These are phyloP conservation scores for Amniataba percoides DNA, from an alignment of 2,797 vertebrate genomes.

Conservation along the genomic window DNA sequence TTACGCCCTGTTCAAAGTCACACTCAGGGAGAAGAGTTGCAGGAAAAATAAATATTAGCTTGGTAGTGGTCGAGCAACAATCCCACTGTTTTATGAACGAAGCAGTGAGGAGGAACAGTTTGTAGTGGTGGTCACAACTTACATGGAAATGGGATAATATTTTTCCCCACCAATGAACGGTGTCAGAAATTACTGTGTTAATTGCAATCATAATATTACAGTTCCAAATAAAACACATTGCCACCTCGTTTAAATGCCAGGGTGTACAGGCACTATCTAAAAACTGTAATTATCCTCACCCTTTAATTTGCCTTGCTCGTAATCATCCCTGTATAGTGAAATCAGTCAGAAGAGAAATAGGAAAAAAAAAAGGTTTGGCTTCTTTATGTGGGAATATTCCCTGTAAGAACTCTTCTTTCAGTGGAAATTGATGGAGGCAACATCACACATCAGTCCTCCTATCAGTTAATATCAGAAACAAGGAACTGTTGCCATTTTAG, in stretches of 20 bases:
- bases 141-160: not conserved
- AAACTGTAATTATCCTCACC: slow-evolving; percentile 40
- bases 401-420: not conserved
- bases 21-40: not conserved
- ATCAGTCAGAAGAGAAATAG: not conserved
- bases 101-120: not conserved
- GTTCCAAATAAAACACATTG: slow-evolving; percentile 25
- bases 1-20: slow-evolving; percentile 6
- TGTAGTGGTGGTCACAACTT: not conserved
- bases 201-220: slow-evolving; percentile 19
- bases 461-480: not conserved
- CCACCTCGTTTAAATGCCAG: slow-evolving; percentile 23
- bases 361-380: not conserved
- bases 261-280: slow-evolving; percentile 15
- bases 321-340: slow-evolving; percentile 13
- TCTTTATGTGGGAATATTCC: not conserved
- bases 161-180: not conserved
- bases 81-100: not conserved
- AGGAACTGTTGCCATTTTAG: not conserved
- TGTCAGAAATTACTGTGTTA: slow-evolving; percentile 12
- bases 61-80: not conserved
- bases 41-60: slow-evolving; percentile 16
- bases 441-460: not conserved
- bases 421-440: not conserved
- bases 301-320: slow-evolving; percentile 28